These are phyloP conservation scores for Dasyornis broadbenti DNA, from an alignment of 2,113 vertebrate genomes.

Conservation along the genomic window DNA sequence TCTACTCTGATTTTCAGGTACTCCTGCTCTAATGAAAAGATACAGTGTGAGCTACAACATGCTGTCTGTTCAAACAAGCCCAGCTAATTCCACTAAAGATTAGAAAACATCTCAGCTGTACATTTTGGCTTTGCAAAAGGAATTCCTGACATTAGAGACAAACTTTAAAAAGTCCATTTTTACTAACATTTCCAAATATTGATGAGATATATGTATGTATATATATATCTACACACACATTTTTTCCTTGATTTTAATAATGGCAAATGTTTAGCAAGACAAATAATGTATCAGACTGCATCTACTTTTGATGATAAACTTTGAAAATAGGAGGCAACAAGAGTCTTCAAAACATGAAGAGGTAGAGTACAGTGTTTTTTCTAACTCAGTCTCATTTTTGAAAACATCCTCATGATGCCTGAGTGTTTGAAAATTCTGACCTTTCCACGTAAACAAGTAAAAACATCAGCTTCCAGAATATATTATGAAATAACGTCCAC, in stretches of 20 bases:
- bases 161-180: background rate
- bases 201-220: background rate
- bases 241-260: background rate
- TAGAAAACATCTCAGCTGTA: background rate
- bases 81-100: background rate
- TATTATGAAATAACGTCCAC: background rate
- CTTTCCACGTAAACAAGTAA: background rate
- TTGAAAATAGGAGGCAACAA: background rate
- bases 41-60: background rate
- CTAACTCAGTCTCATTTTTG: background rate
- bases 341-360: background rate
- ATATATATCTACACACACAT: rapidly evolving
- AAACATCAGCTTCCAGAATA: background rate
- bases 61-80: background rate
- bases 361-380: background rate
- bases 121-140: background rate
- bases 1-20: background rate
- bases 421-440: background rate
- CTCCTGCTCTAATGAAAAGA: background rate
- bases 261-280: background rate
- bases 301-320: background rate
- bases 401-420: background rate
- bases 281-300: background rate
- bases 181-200: background rate
- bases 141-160: background rate